Evolutionary conservation across 2,797 vertebrate species (phyloP).

Genomic region (Furcifer pardalis): DNA sequence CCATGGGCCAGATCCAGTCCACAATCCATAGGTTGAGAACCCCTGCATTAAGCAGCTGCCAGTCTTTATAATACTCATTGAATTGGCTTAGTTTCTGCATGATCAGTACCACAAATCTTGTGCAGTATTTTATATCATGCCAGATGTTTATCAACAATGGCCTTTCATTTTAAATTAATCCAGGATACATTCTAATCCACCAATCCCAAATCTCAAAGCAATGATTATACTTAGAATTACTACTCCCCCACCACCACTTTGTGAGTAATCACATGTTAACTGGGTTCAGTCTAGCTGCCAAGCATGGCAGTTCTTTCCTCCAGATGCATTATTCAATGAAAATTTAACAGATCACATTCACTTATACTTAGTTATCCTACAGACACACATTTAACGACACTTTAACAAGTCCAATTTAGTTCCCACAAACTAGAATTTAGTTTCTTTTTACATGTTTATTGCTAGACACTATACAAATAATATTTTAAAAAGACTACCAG

Average conservation of each 20-base stretch:
- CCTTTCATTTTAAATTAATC: neutral
- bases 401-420: neutral
- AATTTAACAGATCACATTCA: neutral
- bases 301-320: neutral
- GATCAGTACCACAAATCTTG: neutral
- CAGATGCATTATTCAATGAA: neutral
- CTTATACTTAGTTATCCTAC: neutral
- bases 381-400: neutral
- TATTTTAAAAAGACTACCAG: neutral
- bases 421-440: neutral
- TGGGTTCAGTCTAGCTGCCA: no score
- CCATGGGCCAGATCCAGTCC: no score
- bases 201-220: neutral
- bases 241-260: neutral
- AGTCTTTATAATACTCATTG: neutral
- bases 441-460: neutral
- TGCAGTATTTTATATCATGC: neutral
- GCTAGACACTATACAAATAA: neutral
- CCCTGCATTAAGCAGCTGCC: neutral
- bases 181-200: neutral
- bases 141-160: neutral
- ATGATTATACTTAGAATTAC: neutral
- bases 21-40: no score
- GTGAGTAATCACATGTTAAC: neutral
- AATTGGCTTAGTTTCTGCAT: neutral